Evolutionary conservation across 2,797 vertebrate genomes (phyloP), one percentile per base, ranked within the genome.

Genomic region (Triplophysa yarkandensis): DNA sequence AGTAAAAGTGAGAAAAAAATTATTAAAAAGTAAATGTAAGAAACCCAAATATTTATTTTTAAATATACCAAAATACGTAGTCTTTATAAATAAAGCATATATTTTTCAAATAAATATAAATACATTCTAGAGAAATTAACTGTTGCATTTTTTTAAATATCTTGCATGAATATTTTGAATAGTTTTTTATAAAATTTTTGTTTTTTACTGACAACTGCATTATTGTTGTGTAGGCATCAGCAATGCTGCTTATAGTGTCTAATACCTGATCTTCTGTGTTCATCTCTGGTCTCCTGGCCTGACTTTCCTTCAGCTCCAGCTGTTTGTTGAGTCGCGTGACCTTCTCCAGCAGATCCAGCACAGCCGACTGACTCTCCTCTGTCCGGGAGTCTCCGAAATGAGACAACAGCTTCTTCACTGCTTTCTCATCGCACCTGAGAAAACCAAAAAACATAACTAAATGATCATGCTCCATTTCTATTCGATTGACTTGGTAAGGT

Each of bases 341-440:
- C 63, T 79, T 86, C 77, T 93, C 92, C 0, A 89, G 67, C 21
- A 93, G 89, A 84, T 94, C 91, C 27, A 76, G 68, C 57, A 92
- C 87, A 1, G 87, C 83, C 0, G 80, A 75, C 78, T 87, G 83
- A 2, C 85, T 87, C 78, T 92, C 84, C 2, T 90, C 87, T 0
- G 79, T 80, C 63, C 79, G 82, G 0, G 65, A 83, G 74, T 81
- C 90, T n/a, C 90, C 90, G 4, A 92, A 88, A 70, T 78, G 85
- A 17, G 88, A 90, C 75, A 89, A 71, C 34, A 94, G 84, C 81
- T 87, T 93, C 81, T 85, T 92, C 83, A 93, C 82, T 0, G 36
- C 86, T 82, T 91, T 92, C 72, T 92, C 91, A 19, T 95, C 93
- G 17, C 93, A 95, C 71, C 96, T 97, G 62, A 63, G 13, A 52